Evolutionary conservation across 2,888 invertebrate genomes (phyloP).

Genomic region (Platycheirus rosarum): DNA sequence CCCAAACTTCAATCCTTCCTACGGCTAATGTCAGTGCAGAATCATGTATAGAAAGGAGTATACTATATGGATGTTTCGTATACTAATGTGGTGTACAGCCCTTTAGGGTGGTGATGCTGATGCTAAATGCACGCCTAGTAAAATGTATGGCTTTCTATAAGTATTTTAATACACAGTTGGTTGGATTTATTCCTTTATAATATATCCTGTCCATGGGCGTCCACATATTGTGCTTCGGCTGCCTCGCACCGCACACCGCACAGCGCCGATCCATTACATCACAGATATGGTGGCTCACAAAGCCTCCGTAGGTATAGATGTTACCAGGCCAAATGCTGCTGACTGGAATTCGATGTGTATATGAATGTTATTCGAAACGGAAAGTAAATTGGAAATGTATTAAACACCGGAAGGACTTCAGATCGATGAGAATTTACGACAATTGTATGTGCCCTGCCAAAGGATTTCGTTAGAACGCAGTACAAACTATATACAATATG

Average conservation of each 20-base stretch:
- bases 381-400: slow-evolving; percentile 81
- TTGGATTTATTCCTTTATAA: slow-evolving; percentile 74
- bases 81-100: slow-evolving; percentile 31
- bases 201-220: slow-evolving; percentile 74
- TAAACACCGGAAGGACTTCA: slow-evolving; percentile 80
- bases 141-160: slow-evolving; percentile 73
- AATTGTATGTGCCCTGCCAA: slow-evolving; percentile 57
- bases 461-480: slow-evolving; percentile 48
- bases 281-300: not conserved
- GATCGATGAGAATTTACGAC: slow-evolving; percentile 72
- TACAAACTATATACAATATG: slow-evolving; percentile 29
- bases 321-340: slow-evolving; percentile 59
- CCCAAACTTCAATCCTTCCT: slow-evolving; percentile 48
- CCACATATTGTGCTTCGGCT: slow-evolving; percentile 65
- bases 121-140: slow-evolving; percentile 59
- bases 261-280: not conserved
- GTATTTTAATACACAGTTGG: slow-evolving; percentile 74
- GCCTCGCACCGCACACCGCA: slow-evolving; percentile 23
- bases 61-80: too few relatives aligned
- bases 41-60: slow-evolving; percentile 50
- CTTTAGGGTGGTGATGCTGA: slow-evolving; percentile 52
- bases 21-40: slow-evolving; percentile 59
- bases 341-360: slow-evolving; percentile 68
- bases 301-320: slow-evolving; percentile 12
- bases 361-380: slow-evolving; percentile 76